These are phyloP conservation scores for Sinocyclocheilus anophthalmus DNA, from an alignment of 2,113 vertebrate species.

Conservation along the genomic window DNA sequence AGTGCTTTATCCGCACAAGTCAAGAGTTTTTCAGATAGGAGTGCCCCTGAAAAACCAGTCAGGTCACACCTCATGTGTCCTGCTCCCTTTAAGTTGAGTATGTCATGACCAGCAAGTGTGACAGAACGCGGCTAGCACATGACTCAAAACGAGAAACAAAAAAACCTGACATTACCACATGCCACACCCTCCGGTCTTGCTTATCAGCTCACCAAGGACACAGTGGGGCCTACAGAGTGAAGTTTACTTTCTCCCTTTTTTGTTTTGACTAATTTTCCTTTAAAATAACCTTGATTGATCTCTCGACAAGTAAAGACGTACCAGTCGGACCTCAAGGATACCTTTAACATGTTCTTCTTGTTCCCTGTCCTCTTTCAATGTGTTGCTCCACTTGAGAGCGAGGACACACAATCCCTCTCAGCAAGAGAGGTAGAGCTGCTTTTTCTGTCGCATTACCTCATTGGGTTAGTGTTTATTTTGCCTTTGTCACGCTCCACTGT, in stretches of 20 bases:
- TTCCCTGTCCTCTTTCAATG: neutral
- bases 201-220: conserved; percentile 9
- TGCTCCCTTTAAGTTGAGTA: conserved; percentile 5
- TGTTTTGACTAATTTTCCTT: neutral
- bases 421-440: conserved; percentile 42
- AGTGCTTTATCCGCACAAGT: conserved; percentile 33
- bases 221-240: neutral
- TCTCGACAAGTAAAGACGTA: neutral
- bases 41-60: conserved; percentile 44
- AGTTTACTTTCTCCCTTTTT: neutral
- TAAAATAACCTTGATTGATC: neutral
- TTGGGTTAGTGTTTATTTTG: conserved; percentile 52
- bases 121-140: conserved; percentile 4
- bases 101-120: conserved; percentile 4
- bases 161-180: neutral
- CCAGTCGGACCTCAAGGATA: neutral
- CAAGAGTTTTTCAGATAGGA: conserved; percentile 13
- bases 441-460: conserved; percentile 62
- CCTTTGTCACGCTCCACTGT: conserved; percentile 50
- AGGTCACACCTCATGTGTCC: neutral
- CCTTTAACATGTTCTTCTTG: conserved; percentile 6
- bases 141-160: conserved; percentile 7
- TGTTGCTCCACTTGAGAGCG: neutral
- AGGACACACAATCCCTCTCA: conserved; percentile 22
- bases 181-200: neutral